Conservation (phyloP, 2,888 invertebrate genomes). For the Barypeithes pellucidus region DNA sequence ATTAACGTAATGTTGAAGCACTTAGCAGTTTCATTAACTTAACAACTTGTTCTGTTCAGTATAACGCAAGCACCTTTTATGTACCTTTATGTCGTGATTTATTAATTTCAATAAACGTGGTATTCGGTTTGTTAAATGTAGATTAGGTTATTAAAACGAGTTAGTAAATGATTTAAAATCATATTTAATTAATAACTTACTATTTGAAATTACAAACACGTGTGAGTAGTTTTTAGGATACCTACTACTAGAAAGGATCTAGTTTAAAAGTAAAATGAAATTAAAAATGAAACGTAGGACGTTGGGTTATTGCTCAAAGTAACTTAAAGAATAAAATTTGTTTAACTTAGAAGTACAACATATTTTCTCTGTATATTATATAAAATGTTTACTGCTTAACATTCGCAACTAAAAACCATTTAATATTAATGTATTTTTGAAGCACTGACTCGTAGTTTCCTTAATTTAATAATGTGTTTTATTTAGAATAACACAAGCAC, state of each 20-base stretch:
- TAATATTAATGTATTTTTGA: not conserved
- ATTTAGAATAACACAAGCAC: constrained; percentile 4
- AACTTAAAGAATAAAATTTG: too few relatives aligned
- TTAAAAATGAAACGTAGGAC: too few relatives aligned
- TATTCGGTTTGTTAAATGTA: not conserved
- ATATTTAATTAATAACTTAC: too few relatives aligned
- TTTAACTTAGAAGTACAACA: too few relatives aligned
- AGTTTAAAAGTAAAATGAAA: too few relatives aligned
- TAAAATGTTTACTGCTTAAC: too few relatives aligned
- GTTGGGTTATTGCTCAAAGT: too few relatives aligned
- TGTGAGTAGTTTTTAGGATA: too few relatives aligned
- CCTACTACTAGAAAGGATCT: too few relatives aligned
- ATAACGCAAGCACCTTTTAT: constrained; percentile 4
- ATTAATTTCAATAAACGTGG: not conserved
- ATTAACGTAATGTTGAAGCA: not conserved
- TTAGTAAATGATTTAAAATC: not conserved
- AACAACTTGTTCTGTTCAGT: constrained; percentile 30
- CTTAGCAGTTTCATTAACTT: constrained; percentile 38
- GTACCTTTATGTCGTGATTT: constrained; percentile 5
- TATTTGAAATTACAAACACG: too few relatives aligned
- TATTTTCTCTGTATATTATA: not conserved
- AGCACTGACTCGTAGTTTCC: constrained; percentile 34
- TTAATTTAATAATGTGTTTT: constrained; percentile 34
- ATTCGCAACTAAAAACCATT: not conserved
- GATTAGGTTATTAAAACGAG: not conserved